Evolutionary conservation across 2,797 vertebrate species (phyloP), one percentile per base, ranked within the genome.

Genomic region (Darevskia mixta): DNA sequence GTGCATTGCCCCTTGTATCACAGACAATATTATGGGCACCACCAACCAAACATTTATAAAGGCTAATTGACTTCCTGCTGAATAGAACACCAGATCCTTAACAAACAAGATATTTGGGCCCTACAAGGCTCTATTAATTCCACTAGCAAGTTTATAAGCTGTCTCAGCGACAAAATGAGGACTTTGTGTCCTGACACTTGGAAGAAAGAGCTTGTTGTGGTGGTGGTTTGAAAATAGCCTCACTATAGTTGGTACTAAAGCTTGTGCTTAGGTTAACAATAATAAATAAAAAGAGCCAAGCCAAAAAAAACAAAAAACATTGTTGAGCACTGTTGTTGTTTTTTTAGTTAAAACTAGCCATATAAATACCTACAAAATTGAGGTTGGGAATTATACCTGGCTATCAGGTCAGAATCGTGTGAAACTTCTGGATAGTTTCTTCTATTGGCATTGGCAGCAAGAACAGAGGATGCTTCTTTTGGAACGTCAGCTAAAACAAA

Each of bases 391-490:
- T 81, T 97, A 84, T 87, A 99, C 99, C 98, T 98, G 88, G 97
- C 97, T 87, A 80, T 58, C 73, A 97, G 96, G 92, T 98, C 97
- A 81, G 98, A 97, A 96, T 97, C 97, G 71, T 97, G 97, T 8
- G 98, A 96, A 94, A 96, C 95, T 92, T 98, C 98, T 93, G 96
- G 91, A 82, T 98, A 97, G 91, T 97, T 98, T 94, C 97, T 98
- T 95, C 97, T 98, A 86, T 98, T 98, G 80, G 96, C 96, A 89
- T 98, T 98, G 91, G 98, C 97, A 90, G 98, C 97, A 88, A 97
- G 97, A 91, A 97, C 91, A 61, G 95, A 96, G 90, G 98, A 95
- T 41, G 96, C 88, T 77, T 97, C 97, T 95, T 97, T 98, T 89
- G 96, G 82, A 72, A 97, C 85, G 84, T 98, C 98, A 97, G 95